These are phyloP conservation scores for Clostera curtula DNA, from an alignment of 2,888 invertebrate genomes.

Conservation along the genomic window DNA sequence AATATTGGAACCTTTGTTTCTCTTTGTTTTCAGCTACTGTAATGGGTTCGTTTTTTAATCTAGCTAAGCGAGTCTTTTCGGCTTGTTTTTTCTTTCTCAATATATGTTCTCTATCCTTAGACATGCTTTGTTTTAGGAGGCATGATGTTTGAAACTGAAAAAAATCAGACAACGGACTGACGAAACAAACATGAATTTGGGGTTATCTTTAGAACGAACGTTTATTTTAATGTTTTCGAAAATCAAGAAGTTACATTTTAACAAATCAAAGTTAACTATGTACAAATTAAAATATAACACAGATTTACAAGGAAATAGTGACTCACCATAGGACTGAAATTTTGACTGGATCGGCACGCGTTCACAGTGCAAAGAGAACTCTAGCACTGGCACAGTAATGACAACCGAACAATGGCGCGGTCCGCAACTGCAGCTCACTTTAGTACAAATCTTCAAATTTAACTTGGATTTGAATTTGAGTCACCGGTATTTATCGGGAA, in stretches of 20 bases:
- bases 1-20: conserved; percentile 10
- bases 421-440: conserved; percentile 7
- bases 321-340: conserved; percentile 16
- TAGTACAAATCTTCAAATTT: no score
- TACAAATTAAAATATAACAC: conserved; percentile 13
- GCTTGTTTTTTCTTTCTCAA: conserved; percentile 15
- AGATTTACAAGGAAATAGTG: conserved; percentile 16
- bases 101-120: conserved; percentile 9
- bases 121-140: conserved; percentile 7
- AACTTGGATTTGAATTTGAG: no score
- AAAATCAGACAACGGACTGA: conserved; percentile 13
- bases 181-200: conserved; percentile 16
- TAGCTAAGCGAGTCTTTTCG: conserved; percentile 16
- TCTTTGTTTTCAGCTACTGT: conserved; percentile 15
- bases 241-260: conserved; percentile 15
- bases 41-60: conserved; percentile 17
- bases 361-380: conserved; percentile 8
- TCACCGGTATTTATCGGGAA: conserved; percentile 7
- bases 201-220: conserved; percentile 12
- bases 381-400: conserved; percentile 3
- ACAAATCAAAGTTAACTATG: conserved; percentile 11
- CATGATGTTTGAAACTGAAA: conserved; percentile 14
- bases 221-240: conserved; percentile 9
- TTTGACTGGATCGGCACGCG: conserved; percentile 12
- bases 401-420: conserved; percentile 5